Base-by-base conservation (phyloP, 2,797 vertebrate species). In the Enteromius anoplus region DNA sequence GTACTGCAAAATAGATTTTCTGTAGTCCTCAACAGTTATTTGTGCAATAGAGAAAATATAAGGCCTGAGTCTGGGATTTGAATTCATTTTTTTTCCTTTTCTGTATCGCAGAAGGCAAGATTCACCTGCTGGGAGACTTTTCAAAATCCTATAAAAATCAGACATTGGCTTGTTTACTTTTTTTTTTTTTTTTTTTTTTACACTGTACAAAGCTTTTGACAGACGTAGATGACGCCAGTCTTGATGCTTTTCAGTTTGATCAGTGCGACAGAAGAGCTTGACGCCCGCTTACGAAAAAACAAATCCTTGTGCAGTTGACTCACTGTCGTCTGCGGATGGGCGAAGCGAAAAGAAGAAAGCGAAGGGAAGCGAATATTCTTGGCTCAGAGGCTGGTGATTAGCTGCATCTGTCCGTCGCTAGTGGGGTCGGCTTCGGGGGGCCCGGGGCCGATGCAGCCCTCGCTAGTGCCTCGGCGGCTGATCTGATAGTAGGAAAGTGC, bases 1-100 rank as follows among this genome's bases (percentile, higher is more conserved):
- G 97, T 98, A 98, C 96, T 98, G 97, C 97, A 99, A 99, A 99
- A 99, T 99, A 99, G 95, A 98, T 96, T 96, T 98, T 98, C 97
- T 98, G 97, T 96, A 96, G 96, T 96, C 95, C 94, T 98, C 96
- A 98, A 98, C 94, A 97, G 96, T 96, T 97, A 96, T 95, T 96
- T 98, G 97, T 99, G 97, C 97, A 98, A 96, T 97, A 97, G 96
- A 98, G 96, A 96, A 98, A 97, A 98, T 96, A 96, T 99, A 99
- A 99, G 97, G 98, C 98, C 98, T 97, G 97, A 97, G 98, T 97
- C 96, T 96, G 96, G 97, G 97, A 97, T 97, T 97, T 96, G 97
- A 97, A 96, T 97, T 97, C 91, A 96, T 26, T 97, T 97, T 90
- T 91, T 86, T 91, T 89, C 91, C 91, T 89, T 49, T 65, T 75